Conservation (phyloP, 1,140 invertebrate species). For the Stenopsyche tienmushanensis region DNA sequence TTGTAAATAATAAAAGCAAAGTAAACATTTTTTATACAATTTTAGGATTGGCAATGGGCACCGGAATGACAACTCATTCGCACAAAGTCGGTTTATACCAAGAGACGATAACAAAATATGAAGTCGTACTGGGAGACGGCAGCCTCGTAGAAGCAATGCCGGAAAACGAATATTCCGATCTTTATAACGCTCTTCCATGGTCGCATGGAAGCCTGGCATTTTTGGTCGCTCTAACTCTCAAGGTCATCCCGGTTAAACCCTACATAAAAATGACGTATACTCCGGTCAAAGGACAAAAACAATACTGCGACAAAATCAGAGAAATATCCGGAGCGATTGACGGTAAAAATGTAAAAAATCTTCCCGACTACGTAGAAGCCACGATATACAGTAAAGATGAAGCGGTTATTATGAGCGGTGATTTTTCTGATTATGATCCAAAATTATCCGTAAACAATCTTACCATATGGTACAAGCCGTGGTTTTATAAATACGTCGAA, state of each 20-base stretch:
- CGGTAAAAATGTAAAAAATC: constrained; percentile 55
- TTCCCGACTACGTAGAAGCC: constrained; percentile 78
- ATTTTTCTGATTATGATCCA: constrained; percentile 50
- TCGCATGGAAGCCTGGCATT: constrained; percentile 83
- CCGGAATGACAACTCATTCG: constrained; percentile 79
- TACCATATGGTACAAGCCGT: constrained; percentile 79
- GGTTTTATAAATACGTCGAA: constrained; percentile 83
- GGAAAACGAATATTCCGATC: constrained; percentile 67
- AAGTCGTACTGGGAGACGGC: constrained; percentile 74
- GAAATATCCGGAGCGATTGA: constrained; percentile 57
- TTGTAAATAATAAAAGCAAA: neutral
- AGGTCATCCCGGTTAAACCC: constrained; percentile 70
- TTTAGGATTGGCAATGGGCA: constrained; percentile 76
- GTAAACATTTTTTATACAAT: constrained; percentile 54
- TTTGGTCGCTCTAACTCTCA: constrained; percentile 73
- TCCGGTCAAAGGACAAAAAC: constrained; percentile 61
- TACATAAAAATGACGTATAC: constrained; percentile 72
- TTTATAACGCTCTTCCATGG: constrained; percentile 79
- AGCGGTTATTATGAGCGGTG: constrained; percentile 77
- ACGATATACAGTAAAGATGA: constrained; percentile 67
- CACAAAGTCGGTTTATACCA: constrained; percentile 81
- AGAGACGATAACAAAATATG: constrained; percentile 73
- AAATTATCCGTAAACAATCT: constrained; percentile 64
- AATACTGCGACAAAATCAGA: constrained; percentile 64
- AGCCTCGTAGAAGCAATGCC: constrained; percentile 70